Evolutionary conservation across 2,113 vertebrate genomes (phyloP), one percentile per base, ranked within the genome.

Genomic region (Nyctereutes procyonoides): DNA sequence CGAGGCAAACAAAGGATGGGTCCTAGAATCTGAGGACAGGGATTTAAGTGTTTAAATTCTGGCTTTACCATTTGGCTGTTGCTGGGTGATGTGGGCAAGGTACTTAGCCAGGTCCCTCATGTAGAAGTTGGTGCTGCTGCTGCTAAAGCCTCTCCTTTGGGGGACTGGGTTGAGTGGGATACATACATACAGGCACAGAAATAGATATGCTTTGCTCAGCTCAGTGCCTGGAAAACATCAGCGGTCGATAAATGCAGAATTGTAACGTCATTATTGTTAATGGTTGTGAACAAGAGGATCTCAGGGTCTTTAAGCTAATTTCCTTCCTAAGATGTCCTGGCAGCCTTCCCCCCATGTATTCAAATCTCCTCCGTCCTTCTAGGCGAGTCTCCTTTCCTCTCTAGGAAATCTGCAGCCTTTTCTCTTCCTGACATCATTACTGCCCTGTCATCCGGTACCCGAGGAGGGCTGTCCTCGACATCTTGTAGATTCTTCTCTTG

Each of bases 401-500:
- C 35, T 65, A 26, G n/a, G 8, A 67, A 62, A 67, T n/a, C 51
- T 51, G 0, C 16, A 2, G 51, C 12, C 55, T 56, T 55, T 53
- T 67, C 51, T 26, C 51, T 51, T 32, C 28, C 53, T 51, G 48
- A 60, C 60, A 1, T n/a, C 7, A 1, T 55, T 1, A 67, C 35
- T 62, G 2, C 48, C 55, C 28, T 38, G 55, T 63, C 56, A 2
- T 8, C 2, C 0, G 62, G 51, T 1, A 1, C 56, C 19, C 0
- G 20, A 9, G 8, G 32, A 30, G 16, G 79, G 38, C 35, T 65
- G 71, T n/a, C 14, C 17, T 35, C 14, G 14, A 15, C 28, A 8
- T 10, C 8, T 58, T 69, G 71, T 71, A 7, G 43, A 77, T 19
- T 56, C 74, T 86, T 28, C 1, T 16, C 67, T 73, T 35, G 28